Evolutionary conservation across 2,888 invertebrate genomes (phyloP), one percentile per base, ranked within the genome.

Genomic region (Drosophila siamana): DNA sequence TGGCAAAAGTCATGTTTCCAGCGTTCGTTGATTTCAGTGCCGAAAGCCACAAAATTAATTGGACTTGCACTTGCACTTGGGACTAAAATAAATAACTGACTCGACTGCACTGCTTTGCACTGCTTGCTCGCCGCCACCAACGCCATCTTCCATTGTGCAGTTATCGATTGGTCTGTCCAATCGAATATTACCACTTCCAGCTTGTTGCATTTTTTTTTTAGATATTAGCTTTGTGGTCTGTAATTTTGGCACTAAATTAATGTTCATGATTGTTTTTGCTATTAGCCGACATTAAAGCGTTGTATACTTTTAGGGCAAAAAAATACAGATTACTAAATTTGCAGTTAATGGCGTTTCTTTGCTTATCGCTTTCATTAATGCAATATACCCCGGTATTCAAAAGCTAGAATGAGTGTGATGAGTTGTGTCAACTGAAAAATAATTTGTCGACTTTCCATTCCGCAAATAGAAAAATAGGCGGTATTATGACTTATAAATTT

Each of bases 1-100:
- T 26, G 72, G 41, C 71, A 80, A 85, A 85, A 85, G 85, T 83
- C 85, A 85, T 88, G 85, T 88, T 71, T 76, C 70, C 74, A 73
- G 65, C 80, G 63, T 41, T 61, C 74, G 50, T 54, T 56, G 33
- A 50, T 51, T 74, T 77, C 74, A 77, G 77, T 74, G 86, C 60
- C 74, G 74, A 13, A 26, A 22, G 41, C 30, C 7, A 62, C 28
- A 43, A 47, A 1, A 6, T 7, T 6, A 26, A 26, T 47, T 64
- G 28, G 26, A 73, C 55, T 73, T 51, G 54, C 19, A 38, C 36
- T 47, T 64, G 28, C 16, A 73, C 60, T 73, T 51, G 59, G 30
- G 9, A 30, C 50, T 51, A 30, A 47, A 48, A 43, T 16, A 55
- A 48, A 40, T 50, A 8, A 33, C n/a, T 24, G n/a, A 48, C 61